phyloP scores from a whole-genome alignment of 2,113 vertebrate genomes.

The Prietella phreatophila region DNA sequence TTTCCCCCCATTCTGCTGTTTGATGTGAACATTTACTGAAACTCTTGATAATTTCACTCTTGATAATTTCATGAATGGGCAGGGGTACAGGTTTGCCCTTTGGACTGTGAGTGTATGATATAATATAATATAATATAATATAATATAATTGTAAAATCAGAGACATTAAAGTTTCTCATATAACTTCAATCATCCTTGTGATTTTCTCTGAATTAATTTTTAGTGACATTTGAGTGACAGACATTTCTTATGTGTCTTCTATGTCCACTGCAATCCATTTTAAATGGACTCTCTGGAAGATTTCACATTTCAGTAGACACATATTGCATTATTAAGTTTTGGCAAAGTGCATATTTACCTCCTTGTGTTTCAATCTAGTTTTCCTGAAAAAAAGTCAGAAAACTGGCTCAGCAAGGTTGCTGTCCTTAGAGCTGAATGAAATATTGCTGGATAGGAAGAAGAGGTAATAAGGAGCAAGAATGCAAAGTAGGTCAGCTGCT shows the following conservation, averaged over 20 bases:
- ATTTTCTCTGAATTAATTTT: not conserved
- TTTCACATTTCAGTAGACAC: not conserved
- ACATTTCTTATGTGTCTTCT: not conserved
- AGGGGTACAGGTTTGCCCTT: too few relatives aligned
- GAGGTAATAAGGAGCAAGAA: not conserved
- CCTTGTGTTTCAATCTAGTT: not conserved
- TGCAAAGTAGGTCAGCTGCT: not conserved
- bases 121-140: not conserved
- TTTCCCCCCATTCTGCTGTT: not conserved
- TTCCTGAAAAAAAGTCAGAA: not conserved
- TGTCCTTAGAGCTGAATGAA: slow-evolving; percentile 1
- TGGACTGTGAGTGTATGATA: too few relatives aligned
- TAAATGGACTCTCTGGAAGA: not conserved
- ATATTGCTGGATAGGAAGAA: not conserved
- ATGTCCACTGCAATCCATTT: not conserved
- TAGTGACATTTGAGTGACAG: not conserved
- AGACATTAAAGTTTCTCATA: not conserved
- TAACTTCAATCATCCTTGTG: not conserved
- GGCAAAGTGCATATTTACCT: not conserved
- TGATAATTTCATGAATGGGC: not conserved
- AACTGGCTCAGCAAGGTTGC: not conserved
- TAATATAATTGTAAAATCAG: not conserved
- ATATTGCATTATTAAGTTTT: not conserved
- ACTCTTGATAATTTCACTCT: not conserved
- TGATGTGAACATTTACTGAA: not conserved